Base-by-base conservation (phyloP, 1,140 invertebrate genomes). In the Tetragonula clypearis region DNA sequence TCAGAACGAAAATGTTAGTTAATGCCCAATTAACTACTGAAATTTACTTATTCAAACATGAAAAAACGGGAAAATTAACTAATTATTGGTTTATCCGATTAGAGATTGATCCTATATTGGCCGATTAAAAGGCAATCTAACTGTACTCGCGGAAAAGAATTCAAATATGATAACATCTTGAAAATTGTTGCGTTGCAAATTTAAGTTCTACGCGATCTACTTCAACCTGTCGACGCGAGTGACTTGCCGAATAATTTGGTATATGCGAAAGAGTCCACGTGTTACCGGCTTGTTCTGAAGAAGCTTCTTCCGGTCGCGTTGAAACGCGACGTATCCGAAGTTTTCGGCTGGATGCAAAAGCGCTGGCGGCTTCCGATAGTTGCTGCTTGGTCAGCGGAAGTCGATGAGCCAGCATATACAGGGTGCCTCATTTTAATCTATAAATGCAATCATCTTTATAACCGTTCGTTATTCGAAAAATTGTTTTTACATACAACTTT, bases 281-380 rank as follows among this genome's bases (percentile, higher is more conserved):
- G 83, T 68, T 56, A 80, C 68, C 83, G 53, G 49, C 60, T 73
- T 84, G 56, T 35, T 23, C 41, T 49, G 60, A 66, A 68, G 78
- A 68, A 30, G 5, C 69, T 74, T 49, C 62, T 53, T 83, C 74
- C 65, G 69, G 58, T 49, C 35, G 30, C 15, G 62, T 62, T 60
- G 23, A 53, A 75, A 35, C 53, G n/a, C 30, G 30, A 75, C 73
- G 30, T 69, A 60, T 30, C 75, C 66, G 23, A 80, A 88, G 56
- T 17, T 53, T 71, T 77, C 21, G 55, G 65, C 30, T 65, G 66
- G 62, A n/a, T 62, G 62, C 4, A 71, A 65, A 66, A 75, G 35
- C 76, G 58, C 3, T 65, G n/a, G 12, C 62, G n/a, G 60, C 26
- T 68, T 41, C 62, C 60, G 71, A 56, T 60, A 15, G 69, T 66